Evolutionary conservation across 2,888 invertebrate species (phyloP).

Genomic region (Prenolepis imparis): DNA sequence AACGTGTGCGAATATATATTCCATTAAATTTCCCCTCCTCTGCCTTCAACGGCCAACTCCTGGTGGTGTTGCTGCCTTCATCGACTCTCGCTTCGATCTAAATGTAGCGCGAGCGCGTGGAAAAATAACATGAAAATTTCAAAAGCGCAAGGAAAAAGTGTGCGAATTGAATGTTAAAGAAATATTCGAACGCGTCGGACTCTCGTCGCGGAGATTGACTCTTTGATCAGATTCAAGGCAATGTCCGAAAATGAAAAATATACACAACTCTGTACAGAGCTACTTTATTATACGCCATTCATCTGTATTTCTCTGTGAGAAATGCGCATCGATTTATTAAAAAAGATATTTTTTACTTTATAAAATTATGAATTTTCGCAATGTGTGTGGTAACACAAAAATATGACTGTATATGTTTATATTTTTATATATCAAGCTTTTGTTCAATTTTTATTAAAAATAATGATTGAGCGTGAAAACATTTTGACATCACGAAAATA

Average conservation of each 20-base stretch:
- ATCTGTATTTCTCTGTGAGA: background rate
- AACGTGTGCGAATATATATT: conserved; percentile 18
- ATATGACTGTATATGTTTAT: background rate
- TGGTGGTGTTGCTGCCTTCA: background rate
- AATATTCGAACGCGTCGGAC: background rate
- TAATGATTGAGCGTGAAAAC: background rate
- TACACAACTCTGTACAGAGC: background rate
- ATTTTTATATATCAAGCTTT: background rate
- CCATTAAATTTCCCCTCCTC: conserved; percentile 45
- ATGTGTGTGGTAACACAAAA: background rate
- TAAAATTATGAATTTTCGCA: conserved; percentile 11
- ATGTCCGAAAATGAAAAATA: background rate
- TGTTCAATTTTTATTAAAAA: conserved; percentile 7
- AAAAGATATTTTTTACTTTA: background rate
- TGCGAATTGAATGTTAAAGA: background rate
- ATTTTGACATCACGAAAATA: conserved; percentile 3
- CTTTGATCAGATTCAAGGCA: background rate
- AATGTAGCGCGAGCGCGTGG: background rate
- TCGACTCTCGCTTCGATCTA: background rate
- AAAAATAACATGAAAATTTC: conserved; percentile 21
- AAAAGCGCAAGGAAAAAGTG: background rate
- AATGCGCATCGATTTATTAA: background rate
- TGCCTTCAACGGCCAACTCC: background rate
- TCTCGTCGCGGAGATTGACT: background rate
- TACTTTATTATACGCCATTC: background rate